Percentiles rank a stretch among this genome's conserved stretches.
These are phyloP conservation scores for Pituophis catenifer DNA, from an alignment of 2,113 vertebrate genomes.

Conservation along the genomic window DNA sequence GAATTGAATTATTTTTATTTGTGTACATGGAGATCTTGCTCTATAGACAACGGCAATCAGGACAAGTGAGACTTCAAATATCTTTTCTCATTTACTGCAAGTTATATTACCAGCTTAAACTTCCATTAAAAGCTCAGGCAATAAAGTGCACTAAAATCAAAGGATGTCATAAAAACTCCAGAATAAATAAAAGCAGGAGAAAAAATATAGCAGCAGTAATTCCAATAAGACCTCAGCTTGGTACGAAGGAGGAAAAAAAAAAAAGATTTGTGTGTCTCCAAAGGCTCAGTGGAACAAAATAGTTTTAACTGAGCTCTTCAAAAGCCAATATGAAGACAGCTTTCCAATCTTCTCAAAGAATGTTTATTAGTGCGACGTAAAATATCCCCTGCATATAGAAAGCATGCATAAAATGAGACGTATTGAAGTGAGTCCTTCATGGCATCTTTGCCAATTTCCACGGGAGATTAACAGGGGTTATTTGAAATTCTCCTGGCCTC, in stretches of 20 bases:
- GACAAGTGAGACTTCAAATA: background rate
- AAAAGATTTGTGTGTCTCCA: background rate
- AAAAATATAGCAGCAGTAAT: background rate
- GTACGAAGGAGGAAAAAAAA: background rate
- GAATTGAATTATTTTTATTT: background rate
- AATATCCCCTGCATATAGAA: background rate
- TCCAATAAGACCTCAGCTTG: background rate
- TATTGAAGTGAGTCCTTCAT: background rate
- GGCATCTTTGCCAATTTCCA: constrained; percentile 20
- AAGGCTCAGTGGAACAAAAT: background rate
- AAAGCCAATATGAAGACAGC: background rate
- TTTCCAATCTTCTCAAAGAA: background rate
- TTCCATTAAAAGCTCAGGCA: background rate
- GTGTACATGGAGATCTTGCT: background rate
- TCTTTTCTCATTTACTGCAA: background rate
- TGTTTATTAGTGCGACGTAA: constrained; percentile 7
- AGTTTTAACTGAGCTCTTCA: background rate
- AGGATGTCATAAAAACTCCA: background rate
- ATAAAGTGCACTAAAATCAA: background rate
- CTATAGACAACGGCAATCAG: background rate
- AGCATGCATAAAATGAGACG: background rate
- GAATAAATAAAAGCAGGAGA: background rate
- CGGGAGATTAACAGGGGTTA: constrained; percentile 14
- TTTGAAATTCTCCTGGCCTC: constrained; percentile 21
- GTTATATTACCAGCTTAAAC: background rate